These are phyloP conservation scores for Coenobita brevimanus DNA, from an alignment of 1,140 invertebrate species.

Conservation along the genomic window DNA sequence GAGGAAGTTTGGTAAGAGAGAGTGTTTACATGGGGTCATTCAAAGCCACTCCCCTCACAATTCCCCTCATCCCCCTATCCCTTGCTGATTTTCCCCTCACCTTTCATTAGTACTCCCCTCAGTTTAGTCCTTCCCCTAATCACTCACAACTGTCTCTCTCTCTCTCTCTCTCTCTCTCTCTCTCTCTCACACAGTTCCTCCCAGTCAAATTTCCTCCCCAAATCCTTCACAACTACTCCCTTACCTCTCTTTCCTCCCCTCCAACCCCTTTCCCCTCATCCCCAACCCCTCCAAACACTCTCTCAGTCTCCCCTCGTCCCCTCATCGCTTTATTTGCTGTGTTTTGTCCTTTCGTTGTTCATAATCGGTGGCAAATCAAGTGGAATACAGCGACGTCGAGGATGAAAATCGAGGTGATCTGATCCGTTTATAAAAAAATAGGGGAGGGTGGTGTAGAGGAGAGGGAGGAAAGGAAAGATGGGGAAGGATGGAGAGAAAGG, in stretches of 20 bases:
- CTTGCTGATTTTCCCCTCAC: too few relatives aligned
- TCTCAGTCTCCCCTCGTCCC: neutral
- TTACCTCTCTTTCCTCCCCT: neutral
- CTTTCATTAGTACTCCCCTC: too few relatives aligned
- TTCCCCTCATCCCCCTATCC: too few relatives aligned
- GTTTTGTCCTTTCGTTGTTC: neutral
- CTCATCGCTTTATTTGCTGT: neutral
- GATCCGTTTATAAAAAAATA: too few relatives aligned
- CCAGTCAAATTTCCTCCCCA: neutral
- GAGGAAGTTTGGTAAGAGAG: too few relatives aligned
- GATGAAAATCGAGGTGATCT: neutral
- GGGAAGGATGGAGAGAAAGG: neutral
- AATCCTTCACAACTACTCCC: neutral
- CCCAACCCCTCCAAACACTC: neutral
- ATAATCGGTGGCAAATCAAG: neutral
- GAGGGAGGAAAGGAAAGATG: neutral
- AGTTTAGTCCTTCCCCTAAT: too few relatives aligned
- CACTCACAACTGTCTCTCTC: too few relatives aligned
- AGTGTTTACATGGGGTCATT: too few relatives aligned
- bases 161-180: too few relatives aligned
- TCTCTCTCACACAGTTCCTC: too few relatives aligned
- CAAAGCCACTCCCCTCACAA: too few relatives aligned
- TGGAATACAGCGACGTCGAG: slow-evolving; percentile 3
- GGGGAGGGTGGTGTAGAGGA: too few relatives aligned
- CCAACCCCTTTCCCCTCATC: neutral